Base-by-base conservation (phyloP, 1,140 invertebrate genomes). In the Proctacanthus coquilletti region DNA sequence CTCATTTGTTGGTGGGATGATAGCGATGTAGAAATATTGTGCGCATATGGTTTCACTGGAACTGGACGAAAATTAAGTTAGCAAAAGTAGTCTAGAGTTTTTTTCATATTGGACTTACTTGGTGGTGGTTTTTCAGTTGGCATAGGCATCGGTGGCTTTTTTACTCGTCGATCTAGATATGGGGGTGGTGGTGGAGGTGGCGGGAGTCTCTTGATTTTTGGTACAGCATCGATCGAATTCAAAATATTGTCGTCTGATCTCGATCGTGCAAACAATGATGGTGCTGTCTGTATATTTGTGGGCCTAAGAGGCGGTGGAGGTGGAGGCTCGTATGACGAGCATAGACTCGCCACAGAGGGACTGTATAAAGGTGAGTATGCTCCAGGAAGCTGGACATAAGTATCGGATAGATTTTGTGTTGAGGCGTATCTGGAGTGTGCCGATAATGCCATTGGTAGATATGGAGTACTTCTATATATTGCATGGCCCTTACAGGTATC, bases 401-500 rank as follows among this genome's bases (percentile, higher is more conserved):
- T 74, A 42, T 77, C 74, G 4, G 74, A 81, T 6, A 84, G 63
- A 55, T 82, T 82, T 47, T 81, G 76, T 49, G 77, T 77, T 4
- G 77, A 80, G 4, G 78, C 74, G 50, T 80, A 81, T 18, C 74
- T 70, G 2, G 74, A 73, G 14, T 72, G 66, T 5, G 69, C 68
- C 2, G 74, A 75, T 36, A 74, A 53, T 0, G 74, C 70, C 6
- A 72, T 65, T 0, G 74, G 70, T 9, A 85, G 63, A 50, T 79
- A 84, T 0, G 82, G 81, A 0, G 81, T 81, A 46, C 80, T 84
- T 30, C 79, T 65, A 47, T 85, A 85, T 39, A 85, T 71, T n/a
- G 81, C 61, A 27, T 74, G 75, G 18, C 65, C 72, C 56, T 78
- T 80, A 36, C 66, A 69, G 35, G 65, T 55, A 41, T 65, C 67